These are phyloP conservation scores for Lacerta bilineata DNA, from an alignment of 2,797 vertebrate genomes.

Conservation along the genomic window DNA sequence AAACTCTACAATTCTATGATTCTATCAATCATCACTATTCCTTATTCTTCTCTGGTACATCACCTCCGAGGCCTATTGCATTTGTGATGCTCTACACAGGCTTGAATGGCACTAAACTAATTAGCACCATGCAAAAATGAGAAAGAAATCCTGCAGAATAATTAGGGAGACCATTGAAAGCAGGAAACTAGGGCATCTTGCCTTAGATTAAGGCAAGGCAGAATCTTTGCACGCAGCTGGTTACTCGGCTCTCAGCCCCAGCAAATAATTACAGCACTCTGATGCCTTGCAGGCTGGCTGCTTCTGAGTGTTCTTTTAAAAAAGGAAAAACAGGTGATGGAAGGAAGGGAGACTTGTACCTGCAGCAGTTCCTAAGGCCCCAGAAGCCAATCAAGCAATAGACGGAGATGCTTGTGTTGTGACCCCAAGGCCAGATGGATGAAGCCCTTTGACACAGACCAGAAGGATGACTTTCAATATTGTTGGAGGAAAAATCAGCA, in stretches of 20 bases:
- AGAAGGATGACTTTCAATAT: no score
- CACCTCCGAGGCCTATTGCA: conserved; percentile 47
- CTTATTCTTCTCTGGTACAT: background rate
- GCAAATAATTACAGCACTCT: background rate
- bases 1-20: no score
- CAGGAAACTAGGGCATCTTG: conserved; percentile 71
- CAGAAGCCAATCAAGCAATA: background rate
- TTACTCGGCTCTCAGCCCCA: background rate
- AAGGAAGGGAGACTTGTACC: background rate
- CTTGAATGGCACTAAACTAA: conserved; percentile 65
- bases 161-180: conserved; percentile 72
- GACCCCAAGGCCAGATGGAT: background rate
- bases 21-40: background rate
- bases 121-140: conserved; percentile 61
- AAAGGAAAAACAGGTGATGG: conserved; percentile 6
- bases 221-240: background rate
- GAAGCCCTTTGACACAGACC: background rate
- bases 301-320: background rate
- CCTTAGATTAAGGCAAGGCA: conserved; percentile 45
- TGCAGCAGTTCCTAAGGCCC: background rate
- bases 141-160: conserved; percentile 56
- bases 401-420: background rate
- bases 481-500: background rate
- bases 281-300: background rate
- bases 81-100: conserved; percentile 60